Base-by-base conservation (phyloP, 1,140 invertebrate genomes). In the Daktulosphaira vitifoliae region DNA sequence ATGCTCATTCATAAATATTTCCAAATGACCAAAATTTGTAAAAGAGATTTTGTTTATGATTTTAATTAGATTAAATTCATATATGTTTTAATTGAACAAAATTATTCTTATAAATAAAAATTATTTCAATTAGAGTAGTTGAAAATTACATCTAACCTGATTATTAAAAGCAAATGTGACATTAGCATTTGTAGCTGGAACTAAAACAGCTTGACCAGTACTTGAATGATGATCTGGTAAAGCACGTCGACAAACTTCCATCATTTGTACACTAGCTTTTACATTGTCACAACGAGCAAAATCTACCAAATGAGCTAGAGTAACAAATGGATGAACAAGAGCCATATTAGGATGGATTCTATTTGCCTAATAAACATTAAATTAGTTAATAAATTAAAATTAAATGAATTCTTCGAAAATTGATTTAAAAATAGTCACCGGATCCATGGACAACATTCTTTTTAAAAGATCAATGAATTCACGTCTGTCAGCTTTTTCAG, bases 381-480 rank as follows among this genome's bases (percentile, higher is more conserved):
- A 7, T 23, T 22, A 16, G 42, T 23, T 46, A n/a, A n/a, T n/a
- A 44, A 3, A 48, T 26, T 38, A 66, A 25, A 37, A 54, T 42
- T 16, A 59, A 25, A 33, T 48, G 16, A 49, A 48, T 48, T 6
- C 4, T 22, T 48, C 44, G n/a, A 50, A 38, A 49, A 29, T 53
- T 33, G 6, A 38, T 29, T n/a, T 64, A 29, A 26, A 26, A 25
- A 50, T 54, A 81, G 78, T 78, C 80, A 87, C 86, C 81, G 96
- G 94, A 79, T 98, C 95, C 82, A 98, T 90, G 15, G 94, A 97
- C 52, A 98, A 80, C 95, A 98, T 98, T 71, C 92, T 81, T 78
- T 98, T 98, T 13, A 98, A 77, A 67, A 98, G 81, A 78, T 98
- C 94, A 72, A 98, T 96, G 71, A 98, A 98, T 75, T 98, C 94